Conservation (phyloP, 2,797 vertebrate genomes). For the Sebastes diploproa region DNA sequence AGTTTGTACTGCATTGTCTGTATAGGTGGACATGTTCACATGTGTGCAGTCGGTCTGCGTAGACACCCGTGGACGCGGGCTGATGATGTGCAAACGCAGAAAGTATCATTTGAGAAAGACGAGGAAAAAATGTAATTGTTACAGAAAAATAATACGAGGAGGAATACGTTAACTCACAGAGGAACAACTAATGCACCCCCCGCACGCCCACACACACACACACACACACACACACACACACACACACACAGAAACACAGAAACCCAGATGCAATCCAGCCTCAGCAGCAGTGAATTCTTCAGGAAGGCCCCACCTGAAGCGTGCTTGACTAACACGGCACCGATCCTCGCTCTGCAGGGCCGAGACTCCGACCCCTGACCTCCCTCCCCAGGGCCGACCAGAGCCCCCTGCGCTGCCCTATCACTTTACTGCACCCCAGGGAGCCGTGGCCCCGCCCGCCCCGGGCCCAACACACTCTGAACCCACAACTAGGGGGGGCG, state of each 20-base stretch:
- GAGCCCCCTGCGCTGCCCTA: slow-evolving; percentile 62
- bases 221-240: background rate
- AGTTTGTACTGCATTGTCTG: no score
- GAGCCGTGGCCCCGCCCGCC: slow-evolving; percentile 42
- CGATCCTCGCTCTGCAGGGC: slow-evolving; percentile 26
- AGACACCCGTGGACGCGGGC: no score
- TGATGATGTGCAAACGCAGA: background rate
- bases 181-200: background rate
- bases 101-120: background rate
- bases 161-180: background rate
- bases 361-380: slow-evolving; percentile 62
- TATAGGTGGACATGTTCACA: background rate
- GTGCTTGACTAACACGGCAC: slow-evolving; percentile 55
- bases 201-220: background rate
- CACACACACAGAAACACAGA: background rate
- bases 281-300: slow-evolving; percentile 29
- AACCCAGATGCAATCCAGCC: slow-evolving; percentile 23
- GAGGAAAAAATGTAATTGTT: no score
- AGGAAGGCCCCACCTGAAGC: slow-evolving; percentile 59
- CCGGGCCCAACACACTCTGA: slow-evolving; percentile 56
- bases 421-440: slow-evolving; percentile 78
- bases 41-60: background rate
- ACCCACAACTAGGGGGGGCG: slow-evolving; percentile 28
- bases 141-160: background rate
- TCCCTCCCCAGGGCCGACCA: slow-evolving; percentile 39